Base-by-base conservation (phyloP, 2,113 vertebrate genomes). In the Pongo abelii region DNA sequence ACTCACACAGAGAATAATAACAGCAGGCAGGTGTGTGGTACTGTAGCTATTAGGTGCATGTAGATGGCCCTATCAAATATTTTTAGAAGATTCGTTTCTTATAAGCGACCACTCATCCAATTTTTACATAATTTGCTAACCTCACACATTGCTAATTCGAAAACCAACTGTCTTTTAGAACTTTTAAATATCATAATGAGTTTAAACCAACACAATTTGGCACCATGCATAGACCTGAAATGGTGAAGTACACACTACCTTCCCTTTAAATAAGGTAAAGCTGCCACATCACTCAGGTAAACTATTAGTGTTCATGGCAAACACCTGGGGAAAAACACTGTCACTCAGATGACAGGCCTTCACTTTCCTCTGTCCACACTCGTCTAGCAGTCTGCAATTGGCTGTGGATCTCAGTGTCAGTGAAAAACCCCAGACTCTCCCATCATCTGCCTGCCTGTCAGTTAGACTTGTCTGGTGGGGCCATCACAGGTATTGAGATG, bases 141-240 rank as follows among this genome's bases (percentile, higher is more conserved):
- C 23, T 25, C 46, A 59, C 27, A 78, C 32, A 86, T 35, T n/a
- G 52, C 12, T 83, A 57, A 89, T 46, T 50, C 86, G 52, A 89
- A 97, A 92, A 40, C 6, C 20, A 86, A 69, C 18, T 52, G 57
- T 83, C 38, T 84, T 83, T 91, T 27, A 35, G 69, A 18, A 3
- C 46, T 84, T 84, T 78, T 8, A 40, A 72, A 48, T 74, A 69
- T 27, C 52, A 64, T 43, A 84, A 27, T 32, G 74, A 89, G 3
- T 80, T 67, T 91, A 38, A 70, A 43, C 13, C 35, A 57, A 84
- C n/a, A 87, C 43, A 50, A 74, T 27, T 4, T 25, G 30, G 78
- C 70, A 64, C 27, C 38, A 64, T 1, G 7, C 20, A 52, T 23
- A 84, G 52, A 52, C 20, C 14, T 70, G 50, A 32, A 40, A 84